Evolutionary conservation across 2,113 vertebrate species (phyloP).

Genomic region (Salvator merianae): DNA sequence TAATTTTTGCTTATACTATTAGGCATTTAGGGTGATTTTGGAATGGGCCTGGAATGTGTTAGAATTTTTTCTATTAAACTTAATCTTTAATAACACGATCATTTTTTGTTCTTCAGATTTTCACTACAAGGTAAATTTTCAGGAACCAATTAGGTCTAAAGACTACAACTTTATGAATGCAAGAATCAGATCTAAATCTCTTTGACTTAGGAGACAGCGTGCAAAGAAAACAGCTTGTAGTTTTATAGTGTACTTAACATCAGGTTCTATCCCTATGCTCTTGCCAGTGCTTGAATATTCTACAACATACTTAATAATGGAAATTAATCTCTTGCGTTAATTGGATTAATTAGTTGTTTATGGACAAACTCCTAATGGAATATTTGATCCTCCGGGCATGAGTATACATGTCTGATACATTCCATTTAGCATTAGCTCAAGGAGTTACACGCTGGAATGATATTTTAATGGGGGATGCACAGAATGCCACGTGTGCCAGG

Average conservation of each 20-base stretch:
- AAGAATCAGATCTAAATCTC: no score
- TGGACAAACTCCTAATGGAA: slow-evolving; percentile 7
- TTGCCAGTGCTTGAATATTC: neutral
- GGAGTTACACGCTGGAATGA: neutral
- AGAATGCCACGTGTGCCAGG: neutral
- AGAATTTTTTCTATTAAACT: no score
- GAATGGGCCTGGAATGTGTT: no score
- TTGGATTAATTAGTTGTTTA: slow-evolving; percentile 14
- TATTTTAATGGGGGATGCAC: neutral
- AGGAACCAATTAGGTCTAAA: no score
- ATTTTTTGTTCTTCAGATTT: no score
- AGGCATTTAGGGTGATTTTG: no score
- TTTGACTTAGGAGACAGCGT: neutral
- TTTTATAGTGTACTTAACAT: neutral
- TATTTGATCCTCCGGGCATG: neutral
- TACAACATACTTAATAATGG: slow-evolving; percentile 11
- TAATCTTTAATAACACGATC: no score
- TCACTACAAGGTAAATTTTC: no score
- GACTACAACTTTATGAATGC: no score
- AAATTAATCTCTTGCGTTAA: slow-evolving; percentile 15
- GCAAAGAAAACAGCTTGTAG: neutral
- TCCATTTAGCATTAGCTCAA: slow-evolving; percentile 19
- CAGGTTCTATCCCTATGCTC: neutral
- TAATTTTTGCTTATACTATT: no score
- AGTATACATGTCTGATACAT: neutral